Evolutionary conservation across 2,113 vertebrate species (phyloP).

Genomic region (Prunella himalayana): DNA sequence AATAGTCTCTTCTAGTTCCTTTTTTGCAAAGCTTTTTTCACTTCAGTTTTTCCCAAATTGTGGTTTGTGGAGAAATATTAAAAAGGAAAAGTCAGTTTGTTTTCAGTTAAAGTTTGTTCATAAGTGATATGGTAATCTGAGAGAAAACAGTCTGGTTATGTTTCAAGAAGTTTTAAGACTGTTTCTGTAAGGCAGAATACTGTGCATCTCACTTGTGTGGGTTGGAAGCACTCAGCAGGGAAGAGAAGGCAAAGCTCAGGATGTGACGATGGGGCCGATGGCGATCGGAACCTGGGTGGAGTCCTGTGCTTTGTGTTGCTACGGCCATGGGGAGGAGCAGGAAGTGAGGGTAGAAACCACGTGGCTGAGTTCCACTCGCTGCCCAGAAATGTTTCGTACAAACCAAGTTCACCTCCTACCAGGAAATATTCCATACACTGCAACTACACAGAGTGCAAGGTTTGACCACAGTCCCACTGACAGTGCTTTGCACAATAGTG

Average conservation of each 20-base stretch:
- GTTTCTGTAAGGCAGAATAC: background rate
- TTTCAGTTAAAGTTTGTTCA: background rate
- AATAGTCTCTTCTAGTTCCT: background rate
- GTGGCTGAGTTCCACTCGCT: accelerated
- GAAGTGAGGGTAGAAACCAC: background rate
- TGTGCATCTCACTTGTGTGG: background rate
- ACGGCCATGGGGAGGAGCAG: background rate
- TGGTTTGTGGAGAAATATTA: background rate
- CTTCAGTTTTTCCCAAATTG: background rate
- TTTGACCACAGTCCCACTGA: background rate
- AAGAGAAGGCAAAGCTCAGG: background rate
- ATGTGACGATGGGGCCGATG: accelerated
- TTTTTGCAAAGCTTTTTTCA: background rate
- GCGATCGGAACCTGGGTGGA: accelerated
- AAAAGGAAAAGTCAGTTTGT: background rate
- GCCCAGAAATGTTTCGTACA: background rate
- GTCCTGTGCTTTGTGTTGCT: background rate
- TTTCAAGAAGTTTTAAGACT: background rate
- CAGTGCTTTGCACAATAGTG: background rate
- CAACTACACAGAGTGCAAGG: background rate
- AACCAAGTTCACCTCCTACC: background rate
- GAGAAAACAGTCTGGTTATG: background rate
- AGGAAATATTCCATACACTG: background rate
- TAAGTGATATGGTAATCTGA: background rate
- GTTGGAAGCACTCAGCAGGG: accelerated